Base-by-base conservation (phyloP, 2,797 vertebrate species). In the Phataginus tetradactyla region DNA sequence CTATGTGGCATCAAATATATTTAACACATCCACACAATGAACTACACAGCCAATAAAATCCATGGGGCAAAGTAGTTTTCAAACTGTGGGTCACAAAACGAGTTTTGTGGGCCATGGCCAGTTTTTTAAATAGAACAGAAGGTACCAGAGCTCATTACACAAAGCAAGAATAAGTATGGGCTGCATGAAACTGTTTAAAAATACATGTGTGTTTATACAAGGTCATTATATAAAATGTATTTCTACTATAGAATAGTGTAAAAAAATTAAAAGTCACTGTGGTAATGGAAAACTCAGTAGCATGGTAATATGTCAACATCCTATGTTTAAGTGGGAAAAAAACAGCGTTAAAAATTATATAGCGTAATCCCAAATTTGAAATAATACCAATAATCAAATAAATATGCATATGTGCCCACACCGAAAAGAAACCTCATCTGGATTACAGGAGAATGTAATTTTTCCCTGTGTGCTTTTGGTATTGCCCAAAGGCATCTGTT, bases 51-150 rank as follows among this genome's bases (percentile, higher is more conserved):
- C 66, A 64, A 78, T 77, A 78, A 94, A 92, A 74, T 64, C 45
- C 57, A 83, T 4, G 13, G 4, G 5, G 14, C 32, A 34, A 94
- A 68, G 37, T 4, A 21, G 32, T 66, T 85, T 81, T 88, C 78
- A 95, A 90, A 91, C 81, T n/a, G 32, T 83, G 72, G 39, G 12
- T 84, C 92, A 83, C 71, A 55, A 94, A 95, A 39, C 42, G 59
- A 83, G 78, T 49, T 92, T 75, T 69, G 55, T 59, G n/a, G 74
- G 32, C 39, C 68, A 85, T 27, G 21, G 37, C 20, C 51, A 45
- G 45, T 20, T 66, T 97, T 90, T 88, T 49, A 90, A 95, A 90
- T 20, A 80, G 12, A 61, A 68, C 15, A 79, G 53, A 89, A 79
- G 39, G 66, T 42, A 49, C 1, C 75, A 93, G 34, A 85, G 17